phyloP scores from a whole-genome alignment of 2,888 invertebrate species.

The Nasonovia ribisnigri region DNA sequence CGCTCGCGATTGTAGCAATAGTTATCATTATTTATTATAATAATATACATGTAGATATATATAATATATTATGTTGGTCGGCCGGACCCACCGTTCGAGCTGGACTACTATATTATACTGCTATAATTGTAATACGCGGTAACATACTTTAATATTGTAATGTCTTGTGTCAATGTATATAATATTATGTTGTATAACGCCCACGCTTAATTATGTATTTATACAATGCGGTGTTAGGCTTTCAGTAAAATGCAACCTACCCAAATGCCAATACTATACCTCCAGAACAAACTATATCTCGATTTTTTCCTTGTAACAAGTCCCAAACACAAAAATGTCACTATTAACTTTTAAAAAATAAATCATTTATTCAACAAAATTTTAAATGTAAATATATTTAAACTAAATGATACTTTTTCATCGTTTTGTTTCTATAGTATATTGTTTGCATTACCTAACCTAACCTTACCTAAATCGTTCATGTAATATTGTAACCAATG shows the following conservation, averaged over 20 bases:
- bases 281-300: neutral
- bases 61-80: neutral
- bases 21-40: neutral
- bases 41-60: neutral
- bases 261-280: neutral
- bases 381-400: neutral
- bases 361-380: neutral
- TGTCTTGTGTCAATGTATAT: neutral
- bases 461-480: neutral
- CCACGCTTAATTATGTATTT: neutral
- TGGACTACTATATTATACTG: neutral
- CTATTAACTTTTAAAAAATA: neutral
- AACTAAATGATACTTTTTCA: neutral
- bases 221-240: neutral
- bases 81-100: neutral
- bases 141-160: neutral
- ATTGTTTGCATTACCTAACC: neutral
- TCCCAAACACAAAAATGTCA: neutral
- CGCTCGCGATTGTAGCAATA: neutral
- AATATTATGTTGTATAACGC: neutral
- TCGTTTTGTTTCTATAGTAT: neutral
- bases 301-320: neutral
- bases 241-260: neutral
- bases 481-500: neutral
- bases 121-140: neutral